A percentile compares a stretch with the other conserved stretches of the same genome.
Conservation (phyloP, 2,113 vertebrate species). For the Xiphorhynchus elegans region DNA sequence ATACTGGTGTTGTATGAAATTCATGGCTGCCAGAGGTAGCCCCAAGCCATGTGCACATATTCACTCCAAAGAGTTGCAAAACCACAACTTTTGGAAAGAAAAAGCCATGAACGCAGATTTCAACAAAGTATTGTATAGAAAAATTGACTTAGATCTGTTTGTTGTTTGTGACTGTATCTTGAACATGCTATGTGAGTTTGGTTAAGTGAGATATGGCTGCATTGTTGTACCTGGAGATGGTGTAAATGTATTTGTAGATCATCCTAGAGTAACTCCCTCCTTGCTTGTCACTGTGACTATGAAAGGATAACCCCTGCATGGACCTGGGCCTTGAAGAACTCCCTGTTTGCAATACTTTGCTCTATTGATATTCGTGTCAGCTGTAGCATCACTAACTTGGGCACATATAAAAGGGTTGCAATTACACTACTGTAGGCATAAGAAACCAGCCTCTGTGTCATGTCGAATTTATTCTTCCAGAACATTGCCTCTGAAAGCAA, state of each 20-base stretch:
- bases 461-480: not conserved
- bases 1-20: not conserved
- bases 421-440: not conserved
- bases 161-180: not conserved
- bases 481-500: not conserved
- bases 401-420: not conserved
- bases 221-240: not conserved
- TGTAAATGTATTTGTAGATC: not conserved
- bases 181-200: not conserved
- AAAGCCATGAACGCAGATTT: not conserved
- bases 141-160: not conserved
- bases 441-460: not conserved
- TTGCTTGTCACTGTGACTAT: not conserved
- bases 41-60: not conserved
- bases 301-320: not conserved
- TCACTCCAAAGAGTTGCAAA: not conserved
- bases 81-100: not conserved
- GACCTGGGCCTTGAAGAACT: not conserved
- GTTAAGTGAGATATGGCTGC: not conserved
- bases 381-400: not conserved
- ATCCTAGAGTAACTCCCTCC: not conserved
- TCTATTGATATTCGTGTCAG: rapidly evolving
- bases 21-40: not conserved
- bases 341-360: not conserved
- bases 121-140: not conserved